Base-by-base conservation (phyloP, 1,140 invertebrate genomes). In the Ditylenchus dipsaci region DNA sequence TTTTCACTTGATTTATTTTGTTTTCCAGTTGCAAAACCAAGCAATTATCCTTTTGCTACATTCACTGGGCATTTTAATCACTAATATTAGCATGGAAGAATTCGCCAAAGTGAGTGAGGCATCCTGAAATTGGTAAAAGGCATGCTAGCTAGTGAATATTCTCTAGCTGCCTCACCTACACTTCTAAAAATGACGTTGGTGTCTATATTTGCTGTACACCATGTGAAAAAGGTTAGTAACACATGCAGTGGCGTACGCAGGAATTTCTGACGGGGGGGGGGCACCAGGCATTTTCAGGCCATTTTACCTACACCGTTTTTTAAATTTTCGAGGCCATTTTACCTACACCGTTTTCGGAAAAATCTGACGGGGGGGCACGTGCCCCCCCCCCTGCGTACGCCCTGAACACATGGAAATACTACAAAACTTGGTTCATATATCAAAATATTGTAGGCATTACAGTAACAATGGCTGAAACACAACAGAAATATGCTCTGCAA, bases 81-180 rank as follows among this genome's bases (percentile, higher is more conserved):
- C 72, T n/a, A 76, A 78, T 21, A 74, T 74, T 38, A 63, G 58
- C 26, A 78, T 75, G 49, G 72, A 74, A 19, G 27, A 68, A 26
- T 71, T 76, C 21, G 43, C 68, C 3, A 26, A 21, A 0, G 45
- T 33, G 33, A 5, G 3, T 38, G 29, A 43, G 30, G 23, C 33
- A 75, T 15, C 30, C 61, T 21, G 3, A 70, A 56, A 33, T 58
- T 69, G 23, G 47, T 74, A 30, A 9, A 30, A 13, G 62, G 49
- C 13, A 45, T 71, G 19, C 7, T 71, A n/a, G 5, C 13, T 0
- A 38, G 27, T 19, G 59, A 73, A 21, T 9, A 70, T n/a, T 30
- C 60, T 38, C 23, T 73, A n/a, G n/a, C 70, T 11, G 27, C n/a
- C 49, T 23, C 69, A 1, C 15, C 47, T 3, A 63, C 29, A 27